Percentiles rank a stretch among this genome's conserved stretches.
These are phyloP conservation scores for Globia sparganii DNA, from an alignment of 2,888 invertebrate genomes.

Conservation along the genomic window DNA sequence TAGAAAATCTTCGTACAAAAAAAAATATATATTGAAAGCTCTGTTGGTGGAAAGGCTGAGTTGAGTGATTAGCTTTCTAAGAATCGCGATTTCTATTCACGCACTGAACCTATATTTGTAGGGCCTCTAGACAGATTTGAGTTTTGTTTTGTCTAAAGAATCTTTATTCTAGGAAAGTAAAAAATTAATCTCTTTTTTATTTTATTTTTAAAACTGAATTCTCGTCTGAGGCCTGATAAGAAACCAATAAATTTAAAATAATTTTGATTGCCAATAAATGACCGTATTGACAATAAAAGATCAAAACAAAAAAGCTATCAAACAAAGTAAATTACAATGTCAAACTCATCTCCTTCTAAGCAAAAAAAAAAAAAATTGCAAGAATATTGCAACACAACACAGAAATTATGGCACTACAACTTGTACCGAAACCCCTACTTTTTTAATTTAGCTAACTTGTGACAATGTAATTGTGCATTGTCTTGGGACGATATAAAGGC, in stretches of 20 bases:
- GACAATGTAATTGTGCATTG: constrained; percentile 56
- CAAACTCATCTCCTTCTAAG: neutral
- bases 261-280: neutral
- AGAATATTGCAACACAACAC: constrained; percentile 12
- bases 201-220: neutral
- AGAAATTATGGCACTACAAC: constrained; percentile 37
- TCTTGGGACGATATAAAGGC: constrained; percentile 30
- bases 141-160: neutral
- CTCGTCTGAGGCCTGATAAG: neutral
- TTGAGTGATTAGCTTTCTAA: constrained; percentile 22
- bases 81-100: constrained; percentile 14
- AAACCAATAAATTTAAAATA: neutral
- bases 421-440: constrained; percentile 29
- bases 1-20: neutral
- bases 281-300: neutral
- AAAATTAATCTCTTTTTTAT: neutral
- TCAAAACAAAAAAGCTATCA: neutral
- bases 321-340: neutral
- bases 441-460: constrained; percentile 59
- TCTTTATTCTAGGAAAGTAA: neutral
- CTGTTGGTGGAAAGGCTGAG: neutral
- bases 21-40: constrained; percentile 5
- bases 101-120: neutral
- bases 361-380: constrained; percentile 10
- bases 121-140: neutral